phyloP scores from a whole-genome alignment of 1,140 invertebrate species.

The Meloidogyne hapla region DNA sequence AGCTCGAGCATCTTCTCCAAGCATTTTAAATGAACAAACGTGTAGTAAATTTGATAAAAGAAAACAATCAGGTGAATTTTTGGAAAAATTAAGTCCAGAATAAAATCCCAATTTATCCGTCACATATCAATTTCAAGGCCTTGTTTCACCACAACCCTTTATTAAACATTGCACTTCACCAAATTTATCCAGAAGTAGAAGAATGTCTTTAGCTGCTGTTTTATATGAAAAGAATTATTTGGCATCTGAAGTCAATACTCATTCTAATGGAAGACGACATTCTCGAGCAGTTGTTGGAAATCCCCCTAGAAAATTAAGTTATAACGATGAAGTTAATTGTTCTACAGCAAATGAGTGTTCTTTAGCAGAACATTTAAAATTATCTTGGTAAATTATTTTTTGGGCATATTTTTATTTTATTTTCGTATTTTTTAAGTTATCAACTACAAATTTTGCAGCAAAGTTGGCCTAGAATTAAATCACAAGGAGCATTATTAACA shows the following conservation, averaged over 20 bases:
- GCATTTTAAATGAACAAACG: not conserved
- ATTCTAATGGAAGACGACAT: not conserved
- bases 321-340: not conserved
- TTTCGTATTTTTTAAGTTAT: conserved; percentile 37
- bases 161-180: not conserved
- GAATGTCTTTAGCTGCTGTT: not conserved
- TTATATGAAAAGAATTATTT: not conserved
- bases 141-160: not conserved
- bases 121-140: not conserved
- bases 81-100: no score
- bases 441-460: conserved; percentile 50
- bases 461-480: conserved; percentile 50
- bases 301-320: not conserved
- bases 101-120: no score
- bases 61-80: not conserved
- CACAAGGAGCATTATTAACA: conserved; percentile 35
- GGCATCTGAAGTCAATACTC: not conserved
- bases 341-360: not conserved
- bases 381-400: not conserved
- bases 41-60: not conserved
- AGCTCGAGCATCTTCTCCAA: no score
- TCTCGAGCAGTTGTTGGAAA: not conserved
- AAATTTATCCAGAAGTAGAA: not conserved
- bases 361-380: conserved; percentile 3
- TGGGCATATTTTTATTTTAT: not conserved